Conservation (phyloP, 2,113 vertebrate genomes). For the Saguinus imperator region DNA sequence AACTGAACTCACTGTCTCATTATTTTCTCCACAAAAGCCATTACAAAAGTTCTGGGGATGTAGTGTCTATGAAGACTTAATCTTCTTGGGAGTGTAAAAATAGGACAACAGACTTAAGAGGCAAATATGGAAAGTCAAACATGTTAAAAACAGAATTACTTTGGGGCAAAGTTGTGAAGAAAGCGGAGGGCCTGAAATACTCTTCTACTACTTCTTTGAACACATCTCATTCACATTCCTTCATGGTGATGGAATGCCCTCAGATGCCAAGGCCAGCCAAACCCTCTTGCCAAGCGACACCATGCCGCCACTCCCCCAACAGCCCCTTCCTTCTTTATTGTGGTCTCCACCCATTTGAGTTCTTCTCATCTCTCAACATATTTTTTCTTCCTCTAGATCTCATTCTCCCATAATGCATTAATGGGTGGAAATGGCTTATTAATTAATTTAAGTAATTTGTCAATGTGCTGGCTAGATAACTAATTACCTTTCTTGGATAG, state of each 20-base stretch:
- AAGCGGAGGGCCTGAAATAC: not conserved
- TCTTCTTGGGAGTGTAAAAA: not conserved
- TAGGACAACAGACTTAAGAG: not conserved
- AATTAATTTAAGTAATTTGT: constrained; percentile 25
- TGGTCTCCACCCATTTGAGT: not conserved
- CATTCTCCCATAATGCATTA: not conserved
- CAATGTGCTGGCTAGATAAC: not conserved
- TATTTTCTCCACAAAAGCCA: not conserved
- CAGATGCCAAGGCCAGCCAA: not conserved
- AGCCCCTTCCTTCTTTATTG: not conserved
- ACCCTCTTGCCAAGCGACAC: not conserved
- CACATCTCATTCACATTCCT: not conserved
- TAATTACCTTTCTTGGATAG: constrained; percentile 22
- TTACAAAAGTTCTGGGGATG: not conserved
- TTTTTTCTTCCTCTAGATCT: not conserved
- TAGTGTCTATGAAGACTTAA: constrained; percentile 12
- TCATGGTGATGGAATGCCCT: not conserved
- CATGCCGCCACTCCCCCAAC: too few species aligned
- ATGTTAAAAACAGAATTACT: constrained; percentile 4
- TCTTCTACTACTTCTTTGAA: not conserved
- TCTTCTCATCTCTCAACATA: not conserved
- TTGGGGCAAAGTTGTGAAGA: not conserved
- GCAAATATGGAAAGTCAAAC: not conserved
- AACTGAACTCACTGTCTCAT: not conserved
- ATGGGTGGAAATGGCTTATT: constrained; percentile 1